These are phyloP conservation scores for Dreissena rostriformis DNA, from an alignment of 1,140 invertebrate genomes.

Conservation along the genomic window DNA sequence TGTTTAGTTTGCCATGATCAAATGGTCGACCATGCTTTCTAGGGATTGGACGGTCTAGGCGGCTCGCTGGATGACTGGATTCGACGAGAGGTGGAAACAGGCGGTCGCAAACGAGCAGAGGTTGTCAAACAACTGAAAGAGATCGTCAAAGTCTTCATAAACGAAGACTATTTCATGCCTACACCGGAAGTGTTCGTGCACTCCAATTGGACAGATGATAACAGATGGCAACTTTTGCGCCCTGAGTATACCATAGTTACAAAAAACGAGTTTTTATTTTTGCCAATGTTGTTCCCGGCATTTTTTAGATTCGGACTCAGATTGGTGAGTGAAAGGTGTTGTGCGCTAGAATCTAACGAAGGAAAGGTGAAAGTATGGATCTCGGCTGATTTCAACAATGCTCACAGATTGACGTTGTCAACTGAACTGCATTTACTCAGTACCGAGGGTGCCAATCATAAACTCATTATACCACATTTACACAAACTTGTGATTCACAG, in stretches of 20 bases:
- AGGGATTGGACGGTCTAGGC: slow-evolving; percentile 4
- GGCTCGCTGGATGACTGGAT: slow-evolving; percentile 15
- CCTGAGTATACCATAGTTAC: slow-evolving; percentile 19
- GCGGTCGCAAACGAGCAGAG: slow-evolving; percentile 5
- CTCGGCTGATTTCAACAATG: slow-evolving; percentile 24
- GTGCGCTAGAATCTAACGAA: slow-evolving; percentile 11
- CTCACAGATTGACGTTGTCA: slow-evolving; percentile 19
- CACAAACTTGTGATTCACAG: slow-evolving; percentile 4
- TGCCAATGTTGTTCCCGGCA: slow-evolving; percentile 41
- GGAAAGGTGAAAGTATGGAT: slow-evolving; percentile 39
- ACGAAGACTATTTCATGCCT: slow-evolving; percentile 53
- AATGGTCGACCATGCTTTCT: neutral
- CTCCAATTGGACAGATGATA: slow-evolving; percentile 28
- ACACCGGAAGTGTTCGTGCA: slow-evolving; percentile 45
- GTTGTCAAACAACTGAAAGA: slow-evolving; percentile 13
- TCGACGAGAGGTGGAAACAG: slow-evolving; percentile 9
- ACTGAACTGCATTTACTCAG: slow-evolving; percentile 35
- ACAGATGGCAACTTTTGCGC: slow-evolving; percentile 20
- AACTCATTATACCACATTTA: slow-evolving; percentile 13
- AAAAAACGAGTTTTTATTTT: slow-evolving; percentile 19
- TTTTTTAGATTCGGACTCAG: slow-evolving; percentile 42
- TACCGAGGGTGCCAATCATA: neutral
- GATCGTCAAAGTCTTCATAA: slow-evolving; percentile 33
- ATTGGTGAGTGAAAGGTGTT: slow-evolving; percentile 14
- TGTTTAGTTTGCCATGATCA: too few relatives aligned